A percentile compares a stretch with the other conserved stretches of the same genome.
Evolutionary conservation across 2,888 invertebrate species (phyloP).

Genomic region (Aphrophora alni): DNA sequence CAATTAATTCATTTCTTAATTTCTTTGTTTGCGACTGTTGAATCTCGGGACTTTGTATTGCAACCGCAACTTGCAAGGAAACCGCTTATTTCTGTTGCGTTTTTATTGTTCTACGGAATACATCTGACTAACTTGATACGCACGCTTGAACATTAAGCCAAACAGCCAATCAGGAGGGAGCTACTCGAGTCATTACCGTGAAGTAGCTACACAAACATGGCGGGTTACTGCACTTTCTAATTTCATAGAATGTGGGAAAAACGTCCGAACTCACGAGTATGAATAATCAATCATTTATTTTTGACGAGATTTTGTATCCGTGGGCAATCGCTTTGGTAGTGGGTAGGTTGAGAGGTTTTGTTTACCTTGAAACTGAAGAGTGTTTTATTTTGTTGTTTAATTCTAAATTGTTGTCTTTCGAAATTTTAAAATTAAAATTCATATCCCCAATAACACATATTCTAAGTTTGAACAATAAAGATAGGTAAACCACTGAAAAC

Average conservation of each 20-base stretch:
- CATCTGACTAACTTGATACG: slow-evolving; percentile 4
- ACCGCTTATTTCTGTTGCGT: slow-evolving; percentile 1
- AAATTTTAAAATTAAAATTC: too few species aligned
- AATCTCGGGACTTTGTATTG: not conserved
- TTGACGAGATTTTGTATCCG: not conserved
- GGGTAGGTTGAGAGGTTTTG: not conserved
- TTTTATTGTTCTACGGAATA: slow-evolving; percentile 9
- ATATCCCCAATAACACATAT: too few species aligned
- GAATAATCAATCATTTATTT: not conserved
- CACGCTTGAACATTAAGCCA: slow-evolving; percentile 18
- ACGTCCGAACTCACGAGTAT: not conserved
- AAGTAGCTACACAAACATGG: slow-evolving; percentile 9
- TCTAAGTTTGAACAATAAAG: too few species aligned
- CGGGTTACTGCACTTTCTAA: not conserved
- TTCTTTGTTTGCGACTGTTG: not conserved
- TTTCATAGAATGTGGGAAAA: not conserved
- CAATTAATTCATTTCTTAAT: not conserved
- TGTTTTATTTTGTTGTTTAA: too few species aligned
- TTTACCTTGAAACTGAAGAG: not conserved
- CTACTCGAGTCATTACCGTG: not conserved
- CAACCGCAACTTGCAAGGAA: not conserved
- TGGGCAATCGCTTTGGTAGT: not conserved
- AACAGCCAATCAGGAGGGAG: slow-evolving; percentile 19
- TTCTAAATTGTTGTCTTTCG: too few species aligned
- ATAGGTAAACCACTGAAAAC: too few species aligned